A percentile compares a stretch with the other conserved stretches of the same genome.
Evolutionary conservation across 2,797 vertebrate genomes (phyloP).

Genomic region (Perodicticus potto): DNA sequence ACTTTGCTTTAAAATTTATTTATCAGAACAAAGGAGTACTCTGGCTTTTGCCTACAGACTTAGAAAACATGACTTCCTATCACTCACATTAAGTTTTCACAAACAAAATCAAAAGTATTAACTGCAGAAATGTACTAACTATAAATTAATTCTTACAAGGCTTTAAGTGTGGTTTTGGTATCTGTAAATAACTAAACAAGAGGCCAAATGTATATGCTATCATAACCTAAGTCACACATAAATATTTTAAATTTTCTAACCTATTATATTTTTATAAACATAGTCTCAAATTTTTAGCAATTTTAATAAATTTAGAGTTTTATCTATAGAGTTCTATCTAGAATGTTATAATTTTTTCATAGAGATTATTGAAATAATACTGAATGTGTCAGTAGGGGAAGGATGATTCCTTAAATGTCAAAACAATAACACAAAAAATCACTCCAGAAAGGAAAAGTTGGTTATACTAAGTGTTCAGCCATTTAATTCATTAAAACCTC

Average conservation of each 20-base stretch:
- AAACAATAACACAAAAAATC: not conserved
- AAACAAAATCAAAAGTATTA: not conserved
- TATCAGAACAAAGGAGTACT: not conserved
- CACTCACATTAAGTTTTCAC: not conserved
- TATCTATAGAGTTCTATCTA: not conserved
- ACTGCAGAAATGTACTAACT: not conserved
- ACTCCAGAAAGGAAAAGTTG: not conserved
- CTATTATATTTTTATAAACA: not conserved
- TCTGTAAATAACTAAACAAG: slow-evolving; percentile 24
- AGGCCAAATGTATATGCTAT: not conserved
- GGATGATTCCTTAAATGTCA: not conserved
- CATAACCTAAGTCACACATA: not conserved
- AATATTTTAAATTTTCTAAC: not conserved
- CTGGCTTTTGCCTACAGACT: not conserved
- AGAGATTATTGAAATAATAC: slow-evolving; percentile 29
- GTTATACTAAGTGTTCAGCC: not conserved
- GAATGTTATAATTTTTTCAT: not conserved
- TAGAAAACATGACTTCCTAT: not conserved
- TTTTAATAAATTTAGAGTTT: not conserved
- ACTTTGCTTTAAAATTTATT: not conserved
- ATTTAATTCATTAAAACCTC: not conserved
- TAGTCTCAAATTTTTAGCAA: not conserved
- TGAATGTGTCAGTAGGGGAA: not conserved
- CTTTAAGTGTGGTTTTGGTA: not conserved
- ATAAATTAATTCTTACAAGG: not conserved